Evolutionary conservation across 92 coral and sea anemone species (phyloP).

Genomic region (Umimayanthus chanpuru): DNA sequence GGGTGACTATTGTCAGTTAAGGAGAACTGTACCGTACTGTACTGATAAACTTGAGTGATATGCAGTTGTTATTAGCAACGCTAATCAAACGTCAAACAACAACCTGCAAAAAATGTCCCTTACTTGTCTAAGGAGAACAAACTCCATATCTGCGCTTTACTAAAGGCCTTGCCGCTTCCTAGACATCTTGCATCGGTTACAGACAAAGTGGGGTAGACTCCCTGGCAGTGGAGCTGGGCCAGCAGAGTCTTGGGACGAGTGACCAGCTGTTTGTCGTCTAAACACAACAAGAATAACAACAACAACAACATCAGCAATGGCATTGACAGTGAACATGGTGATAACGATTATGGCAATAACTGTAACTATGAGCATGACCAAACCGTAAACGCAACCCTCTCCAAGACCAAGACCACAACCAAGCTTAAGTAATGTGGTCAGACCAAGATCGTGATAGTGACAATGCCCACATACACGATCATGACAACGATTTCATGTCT

Average conservation of each 20-base stretch:
- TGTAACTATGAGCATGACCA: no score
- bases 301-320: background rate
- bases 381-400: no score
- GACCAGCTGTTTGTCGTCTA: constrained; percentile 47
- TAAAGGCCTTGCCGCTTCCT: constrained; percentile 85
- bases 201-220: constrained; percentile 89
- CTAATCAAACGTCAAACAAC: background rate
- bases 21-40: no score
- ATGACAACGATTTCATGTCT: no score
- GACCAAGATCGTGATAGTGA: no score
- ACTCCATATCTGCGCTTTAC: constrained; percentile 92
- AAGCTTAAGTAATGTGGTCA: no score
- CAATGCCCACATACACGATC: no score
- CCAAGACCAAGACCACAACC: no score
- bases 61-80: background rate
- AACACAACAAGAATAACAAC: background rate
- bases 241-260: constrained; percentile 68
- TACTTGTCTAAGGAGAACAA: constrained; percentile 91
- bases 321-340: background rate
- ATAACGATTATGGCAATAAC: background rate
- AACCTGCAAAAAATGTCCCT: background rate
- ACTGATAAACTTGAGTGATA: no score
- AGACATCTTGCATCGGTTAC: constrained; percentile 82
- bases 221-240: constrained; percentile 76
- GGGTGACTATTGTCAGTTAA: no score